Conservation (phyloP, 2,797 vertebrate species). For the Chaenodraco wilsoni region DNA sequence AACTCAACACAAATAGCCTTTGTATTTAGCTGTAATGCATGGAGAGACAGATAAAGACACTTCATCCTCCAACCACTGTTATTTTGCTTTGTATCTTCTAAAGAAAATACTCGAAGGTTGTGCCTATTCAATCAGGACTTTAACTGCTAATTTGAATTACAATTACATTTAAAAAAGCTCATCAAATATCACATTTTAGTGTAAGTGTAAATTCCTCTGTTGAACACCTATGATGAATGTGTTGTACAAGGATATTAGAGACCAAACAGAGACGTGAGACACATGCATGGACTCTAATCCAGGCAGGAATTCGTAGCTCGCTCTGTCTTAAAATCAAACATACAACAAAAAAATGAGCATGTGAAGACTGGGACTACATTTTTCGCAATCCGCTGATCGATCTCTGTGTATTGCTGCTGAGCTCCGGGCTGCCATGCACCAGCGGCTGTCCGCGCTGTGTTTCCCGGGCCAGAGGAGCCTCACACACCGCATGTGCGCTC, state of each 20-base stretch:
- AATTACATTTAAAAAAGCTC: not conserved
- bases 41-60: conserved; percentile 25
- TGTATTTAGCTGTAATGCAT: conserved; percentile 41
- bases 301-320: conserved; percentile 39
- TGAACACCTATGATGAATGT: conserved; percentile 10
- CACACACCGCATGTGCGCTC: conserved; percentile 56
- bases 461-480: conserved; percentile 39
- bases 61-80: conserved; percentile 40
- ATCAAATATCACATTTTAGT: conserved; percentile 9
- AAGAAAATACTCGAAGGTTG: not conserved
- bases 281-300: conserved; percentile 47
- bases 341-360: not conserved
- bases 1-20: conserved; percentile 49
- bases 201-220: not conserved
- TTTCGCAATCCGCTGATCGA: conserved; percentile 67
- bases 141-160: not conserved
- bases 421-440: conserved; percentile 59
- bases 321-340: conserved; percentile 25
- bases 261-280: conserved; percentile 13
- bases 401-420: conserved; percentile 52
- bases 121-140: not conserved
- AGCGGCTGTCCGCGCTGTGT: conserved; percentile 46
- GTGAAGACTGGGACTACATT: conserved; percentile 53
- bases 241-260: conserved; percentile 6
- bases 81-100: conserved; percentile 23